Evolutionary conservation across 1,140 invertebrate genomes (phyloP).

Genomic region (Mesaphorura yosii): DNA sequence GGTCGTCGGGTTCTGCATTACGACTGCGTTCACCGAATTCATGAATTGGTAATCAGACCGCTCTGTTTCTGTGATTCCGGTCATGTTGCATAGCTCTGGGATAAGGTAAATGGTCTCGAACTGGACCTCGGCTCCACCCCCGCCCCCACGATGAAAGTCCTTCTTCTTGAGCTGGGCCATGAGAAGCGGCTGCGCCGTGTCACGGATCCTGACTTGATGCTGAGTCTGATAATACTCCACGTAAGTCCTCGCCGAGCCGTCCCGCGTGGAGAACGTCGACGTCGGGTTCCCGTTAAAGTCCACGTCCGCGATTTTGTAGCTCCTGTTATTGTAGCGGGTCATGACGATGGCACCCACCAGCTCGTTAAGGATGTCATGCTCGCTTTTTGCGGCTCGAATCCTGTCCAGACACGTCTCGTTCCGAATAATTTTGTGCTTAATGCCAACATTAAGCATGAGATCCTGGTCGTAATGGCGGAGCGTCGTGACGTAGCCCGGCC

Average conservation of each 20-base stretch:
- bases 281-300: conserved; percentile 55
- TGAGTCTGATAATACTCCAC: not conserved
- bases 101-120: conserved; percentile 18
- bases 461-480: conserved; percentile 62
- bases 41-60: conserved; percentile 32
- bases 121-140: too few relatives aligned
- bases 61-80: conserved; percentile 34
- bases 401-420: conserved; percentile 46
- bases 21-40: too few relatives aligned
- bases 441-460: conserved; percentile 59
- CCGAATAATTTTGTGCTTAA: conserved; percentile 61
- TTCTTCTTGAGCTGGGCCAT: conserved; percentile 1
- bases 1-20: too few relatives aligned
- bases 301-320: conserved; percentile 69
- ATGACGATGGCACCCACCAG: conserved; percentile 41
- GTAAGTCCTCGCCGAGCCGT: conserved; percentile 3
- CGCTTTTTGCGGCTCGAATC: conserved; percentile 11
- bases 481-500: conserved; percentile 63
- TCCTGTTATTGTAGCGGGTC: conserved; percentile 58
- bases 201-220: conserved; percentile 1
- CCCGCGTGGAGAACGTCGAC: conserved; percentile 47
- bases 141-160: conserved; percentile 4
- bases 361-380: conserved; percentile 34
- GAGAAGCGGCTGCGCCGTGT: conserved; percentile 14
- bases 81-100: conserved; percentile 37